Evolutionary conservation across 2,113 vertebrate genomes (phyloP), one percentile per base, ranked within the genome.

Genomic region (Zootoca vivipara): DNA sequence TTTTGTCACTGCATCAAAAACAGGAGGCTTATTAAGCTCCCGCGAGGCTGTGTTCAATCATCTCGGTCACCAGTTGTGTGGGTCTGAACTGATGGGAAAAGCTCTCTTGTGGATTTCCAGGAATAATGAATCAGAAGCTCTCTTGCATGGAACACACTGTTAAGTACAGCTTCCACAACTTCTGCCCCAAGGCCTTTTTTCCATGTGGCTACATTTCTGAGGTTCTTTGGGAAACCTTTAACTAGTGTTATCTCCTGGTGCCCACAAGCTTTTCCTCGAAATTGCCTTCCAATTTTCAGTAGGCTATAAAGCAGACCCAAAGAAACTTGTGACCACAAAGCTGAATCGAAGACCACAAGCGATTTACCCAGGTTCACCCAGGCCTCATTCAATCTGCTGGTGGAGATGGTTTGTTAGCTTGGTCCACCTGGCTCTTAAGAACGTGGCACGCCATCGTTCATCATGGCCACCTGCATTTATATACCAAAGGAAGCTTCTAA

Each of bases 171-270:
- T 46, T 46, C 40, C 15, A 26, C 7, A 26, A 1, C 74, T 90
- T 90, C 26, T 87, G 40, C 89, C 89, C 91, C 86, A 52, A 91
- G 81, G 38, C 3, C 6, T 46, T 78, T 78, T 4, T 40, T 56
- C 35, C 72, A 80, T 30, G 10, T 52, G 12, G 46, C 46, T 52
- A 90, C 85, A 65, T 85, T 89, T 88, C 91, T 64, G 83, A 78
- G 92, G 90, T 0, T 40, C 7, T 75, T 64, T 84, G n/a, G 20
- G 42, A 58, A 69, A 70, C 64, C 87, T 88, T 79, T 3, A 5
- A 64, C 22, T 80, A 13, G 42, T 73, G 35, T 46, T 46, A 46
- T 83, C 78, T 7, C 78, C 20, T 85, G 82, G 70, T 3, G 10
- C 89, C 83, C 2, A 26, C 30, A 84, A 85, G 88, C 2, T 42